Evolutionary conservation across 1,140 invertebrate species (phyloP).

Genomic region (Neuroterus valhalla): DNA sequence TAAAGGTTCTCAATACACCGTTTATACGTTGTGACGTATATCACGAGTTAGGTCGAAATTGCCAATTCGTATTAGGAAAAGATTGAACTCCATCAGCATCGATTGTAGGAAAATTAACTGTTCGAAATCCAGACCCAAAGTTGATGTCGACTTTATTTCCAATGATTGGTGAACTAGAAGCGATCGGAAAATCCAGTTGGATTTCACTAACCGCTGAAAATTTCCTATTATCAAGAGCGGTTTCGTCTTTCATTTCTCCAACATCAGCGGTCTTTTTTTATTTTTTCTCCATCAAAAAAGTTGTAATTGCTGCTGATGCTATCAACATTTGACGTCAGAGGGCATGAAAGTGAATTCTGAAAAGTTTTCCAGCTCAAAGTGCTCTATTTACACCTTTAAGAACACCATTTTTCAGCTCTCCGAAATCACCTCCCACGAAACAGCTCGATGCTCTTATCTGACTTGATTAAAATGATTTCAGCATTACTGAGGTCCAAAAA

Average conservation of each 20-base stretch:
- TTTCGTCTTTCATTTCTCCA: background rate
- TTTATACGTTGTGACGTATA: too few relatives aligned
- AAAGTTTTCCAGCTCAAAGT: background rate
- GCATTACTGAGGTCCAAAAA: background rate
- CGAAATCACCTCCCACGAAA: background rate
- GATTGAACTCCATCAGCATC: too few relatives aligned
- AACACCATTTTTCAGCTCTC: background rate
- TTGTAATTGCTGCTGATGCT: background rate
- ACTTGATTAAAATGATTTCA: background rate
- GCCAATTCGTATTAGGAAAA: background rate
- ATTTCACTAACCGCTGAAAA: too few relatives aligned
- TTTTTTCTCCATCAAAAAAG: background rate
- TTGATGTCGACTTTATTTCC: too few relatives aligned
- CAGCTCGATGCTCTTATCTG: background rate
- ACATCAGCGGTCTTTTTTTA: background rate
- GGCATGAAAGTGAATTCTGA: background rate
- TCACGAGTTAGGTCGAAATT: background rate
- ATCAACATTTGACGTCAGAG: background rate
- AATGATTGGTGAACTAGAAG: too few relatives aligned
- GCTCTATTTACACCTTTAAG: background rate
- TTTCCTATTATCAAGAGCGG: too few relatives aligned
- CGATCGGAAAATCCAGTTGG: too few relatives aligned
- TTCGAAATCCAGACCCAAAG: too few relatives aligned
- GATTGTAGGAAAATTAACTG: background rate
- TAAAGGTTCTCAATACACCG: too few relatives aligned